Conservation (phyloP, 2,888 invertebrate genomes). For the Drosophila emarginata region DNA sequence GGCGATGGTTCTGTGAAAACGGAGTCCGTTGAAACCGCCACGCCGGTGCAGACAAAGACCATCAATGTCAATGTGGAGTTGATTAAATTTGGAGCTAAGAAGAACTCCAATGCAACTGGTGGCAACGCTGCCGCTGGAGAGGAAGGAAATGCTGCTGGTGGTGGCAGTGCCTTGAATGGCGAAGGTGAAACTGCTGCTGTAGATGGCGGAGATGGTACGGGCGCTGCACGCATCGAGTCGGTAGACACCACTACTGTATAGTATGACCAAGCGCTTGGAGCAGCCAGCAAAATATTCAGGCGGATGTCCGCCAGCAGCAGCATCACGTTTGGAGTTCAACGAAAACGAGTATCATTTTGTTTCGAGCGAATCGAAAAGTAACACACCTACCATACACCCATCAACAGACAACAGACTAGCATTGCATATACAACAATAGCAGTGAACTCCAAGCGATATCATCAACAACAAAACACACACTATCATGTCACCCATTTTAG, state of each 20-base stretch:
- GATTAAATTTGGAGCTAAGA: slow-evolving; percentile 75
- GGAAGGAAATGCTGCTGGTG: slow-evolving; percentile 54
- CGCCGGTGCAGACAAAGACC: slow-evolving; percentile 67
- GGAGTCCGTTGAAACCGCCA: slow-evolving; percentile 48
- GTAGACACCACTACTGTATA: slow-evolving; percentile 82
- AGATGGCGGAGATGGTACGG: slow-evolving; percentile 58
- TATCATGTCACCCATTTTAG: slow-evolving; percentile 20
- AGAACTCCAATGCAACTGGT: slow-evolving; percentile 42
- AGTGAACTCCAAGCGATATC: slow-evolving; percentile 41
- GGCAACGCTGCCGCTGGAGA: slow-evolving; percentile 62
- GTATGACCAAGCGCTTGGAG: slow-evolving; percentile 76
- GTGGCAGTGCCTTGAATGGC: slow-evolving; percentile 31
- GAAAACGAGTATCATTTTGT: slow-evolving; percentile 79
- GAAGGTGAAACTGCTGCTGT: slow-evolving; percentile 16
- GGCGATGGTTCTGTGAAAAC: slow-evolving; percentile 45
- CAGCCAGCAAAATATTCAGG: slow-evolving; percentile 81
- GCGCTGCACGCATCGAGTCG: slow-evolving; percentile 79
- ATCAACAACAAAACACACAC: slow-evolving; percentile 36
- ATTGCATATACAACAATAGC: slow-evolving; percentile 14
- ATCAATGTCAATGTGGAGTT: slow-evolving; percentile 80
- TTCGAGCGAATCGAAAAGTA: slow-evolving; percentile 64
- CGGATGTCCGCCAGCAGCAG: slow-evolving; percentile 68
- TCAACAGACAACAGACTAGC: background rate
- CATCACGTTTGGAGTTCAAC: slow-evolving; percentile 80
- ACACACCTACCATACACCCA: slow-evolving; percentile 21